Base-by-base conservation (phyloP, 2,113 vertebrate species). In the Planiliza haematocheilus region DNA sequence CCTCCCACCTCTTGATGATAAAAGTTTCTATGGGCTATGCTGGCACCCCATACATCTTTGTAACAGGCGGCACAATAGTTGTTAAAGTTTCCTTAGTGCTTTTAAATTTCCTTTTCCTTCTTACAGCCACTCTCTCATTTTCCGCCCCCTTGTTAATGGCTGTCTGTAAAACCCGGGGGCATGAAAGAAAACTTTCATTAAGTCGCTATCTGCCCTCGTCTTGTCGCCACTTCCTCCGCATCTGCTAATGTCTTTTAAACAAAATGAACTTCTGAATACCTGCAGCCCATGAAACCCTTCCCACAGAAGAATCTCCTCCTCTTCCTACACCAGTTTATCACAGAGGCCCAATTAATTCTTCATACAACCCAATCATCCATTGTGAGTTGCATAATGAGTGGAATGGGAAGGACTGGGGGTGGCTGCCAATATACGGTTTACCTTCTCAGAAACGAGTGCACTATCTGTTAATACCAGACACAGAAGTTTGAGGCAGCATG, bases 181-280 rank as follows among this genome's bases (percentile, higher is more conserved):
- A 78, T 68, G 74, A 74, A 65, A 81, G 46, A 69, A 76, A 82
- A 82, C 68, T 86, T 84, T 84, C 80, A 86, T 91, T 89, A 81
- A 80, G 66, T 76, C 14, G 34, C 72, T 82, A 81, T 83, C 83
- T 88, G 52, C 55, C 45, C 71, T 74, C 49, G 58, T 55, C 67
- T 86, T 57, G 57, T 70, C 52, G 11, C 71, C 51, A 63, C 77
- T 76, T 82, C 52, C 41, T 76, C 56, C 34, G 62, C 65, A 37
- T 71, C 73, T 68, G 65, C 74, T 82, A 74, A 85, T 77, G 74
- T 80, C 58, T 81, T 82, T 89, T 71, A 73, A 82, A 82, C 75
- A 83, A 83, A 88, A 84, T 84, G 37, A 88, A 89, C 74, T 83
- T 81, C 58, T 80, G 70, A 82, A 78, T 75, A 79, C 46, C 70